phyloP scores from a whole-genome alignment of 2,888 invertebrate species.

The Eupithecia dodoneata region DNA sequence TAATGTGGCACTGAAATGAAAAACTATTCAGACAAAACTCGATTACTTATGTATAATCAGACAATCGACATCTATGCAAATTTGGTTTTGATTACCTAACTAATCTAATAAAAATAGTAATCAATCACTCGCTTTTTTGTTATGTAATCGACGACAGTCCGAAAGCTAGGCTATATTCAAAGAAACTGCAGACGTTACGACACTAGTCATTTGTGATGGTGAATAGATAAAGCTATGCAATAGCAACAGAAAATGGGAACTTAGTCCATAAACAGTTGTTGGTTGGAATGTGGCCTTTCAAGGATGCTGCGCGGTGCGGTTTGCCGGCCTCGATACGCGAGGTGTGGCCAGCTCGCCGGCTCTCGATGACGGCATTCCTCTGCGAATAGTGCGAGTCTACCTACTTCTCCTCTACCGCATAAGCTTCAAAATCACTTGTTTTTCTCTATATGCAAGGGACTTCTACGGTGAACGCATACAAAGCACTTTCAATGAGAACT shows the following conservation, averaged over 20 bases:
- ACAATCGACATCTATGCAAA: constrained; percentile 12
- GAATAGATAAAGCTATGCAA: constrained; percentile 51
- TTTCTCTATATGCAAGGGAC: constrained; percentile 36
- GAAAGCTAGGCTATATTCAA: constrained; percentile 45
- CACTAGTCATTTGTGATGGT: constrained; percentile 46
- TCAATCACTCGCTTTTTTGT: constrained; percentile 53
- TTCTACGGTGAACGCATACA: constrained; percentile 40
- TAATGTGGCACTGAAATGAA: neutral
- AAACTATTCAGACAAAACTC: constrained; percentile 5
- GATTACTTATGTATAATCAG: constrained; percentile 24
- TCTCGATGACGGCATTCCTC: constrained; percentile 70
- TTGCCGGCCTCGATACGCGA: constrained; percentile 64
- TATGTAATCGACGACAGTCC: constrained; percentile 44
- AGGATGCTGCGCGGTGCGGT: constrained; percentile 72
- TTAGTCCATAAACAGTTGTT: constrained; percentile 73
- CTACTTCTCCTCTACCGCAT: constrained; percentile 51
- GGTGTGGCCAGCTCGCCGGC: constrained; percentile 69
- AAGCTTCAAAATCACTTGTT: constrained; percentile 44
- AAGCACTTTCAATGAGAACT: constrained; percentile 33
- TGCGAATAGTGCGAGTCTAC: constrained; percentile 53
- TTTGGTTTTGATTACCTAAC: constrained; percentile 35
- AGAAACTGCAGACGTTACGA: constrained; percentile 44
- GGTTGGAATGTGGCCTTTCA: constrained; percentile 81
- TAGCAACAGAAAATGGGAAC: constrained; percentile 65
- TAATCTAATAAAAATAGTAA: constrained; percentile 38